A percentile compares a stretch with the other conserved stretches of the same genome.
Evolutionary conservation across 2,797 vertebrate genomes (phyloP).

Genomic region (Aotus griseimembra): DNA sequence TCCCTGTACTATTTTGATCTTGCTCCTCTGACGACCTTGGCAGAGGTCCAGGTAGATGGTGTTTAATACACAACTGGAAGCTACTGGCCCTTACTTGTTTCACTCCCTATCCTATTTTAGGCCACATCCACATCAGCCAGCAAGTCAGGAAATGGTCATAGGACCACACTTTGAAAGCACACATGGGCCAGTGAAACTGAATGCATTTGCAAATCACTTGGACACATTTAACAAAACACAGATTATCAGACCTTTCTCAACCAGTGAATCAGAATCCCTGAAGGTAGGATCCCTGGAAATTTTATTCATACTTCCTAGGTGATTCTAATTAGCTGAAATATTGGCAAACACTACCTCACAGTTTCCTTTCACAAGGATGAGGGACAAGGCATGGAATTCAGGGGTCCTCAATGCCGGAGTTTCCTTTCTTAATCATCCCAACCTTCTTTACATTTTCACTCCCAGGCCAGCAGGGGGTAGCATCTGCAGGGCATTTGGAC

Average conservation of each 20-base stretch:
- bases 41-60: neutral
- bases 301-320: neutral
- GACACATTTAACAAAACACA: neutral
- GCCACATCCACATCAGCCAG: neutral
- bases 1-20: neutral
- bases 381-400: neutral
- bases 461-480: conserved; percentile 63
- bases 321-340: neutral
- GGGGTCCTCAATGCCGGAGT: fast-evolving
- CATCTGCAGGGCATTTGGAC: conserved; percentile 1
- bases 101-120: too few species aligned
- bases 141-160: neutral
- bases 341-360: neutral
- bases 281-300: neutral
- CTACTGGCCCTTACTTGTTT: neutral
- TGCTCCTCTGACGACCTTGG: neutral
- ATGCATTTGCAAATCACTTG: neutral
- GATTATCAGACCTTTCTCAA: neutral
- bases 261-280: neutral
- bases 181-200: neutral
- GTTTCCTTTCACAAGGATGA: neutral
- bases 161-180: neutral
- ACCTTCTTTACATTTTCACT: neutral
- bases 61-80: neutral
- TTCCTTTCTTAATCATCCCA: neutral